These are phyloP conservation scores for Notodonta dromedarius DNA, from an alignment of 2,888 invertebrate genomes.

Conservation along the genomic window DNA sequence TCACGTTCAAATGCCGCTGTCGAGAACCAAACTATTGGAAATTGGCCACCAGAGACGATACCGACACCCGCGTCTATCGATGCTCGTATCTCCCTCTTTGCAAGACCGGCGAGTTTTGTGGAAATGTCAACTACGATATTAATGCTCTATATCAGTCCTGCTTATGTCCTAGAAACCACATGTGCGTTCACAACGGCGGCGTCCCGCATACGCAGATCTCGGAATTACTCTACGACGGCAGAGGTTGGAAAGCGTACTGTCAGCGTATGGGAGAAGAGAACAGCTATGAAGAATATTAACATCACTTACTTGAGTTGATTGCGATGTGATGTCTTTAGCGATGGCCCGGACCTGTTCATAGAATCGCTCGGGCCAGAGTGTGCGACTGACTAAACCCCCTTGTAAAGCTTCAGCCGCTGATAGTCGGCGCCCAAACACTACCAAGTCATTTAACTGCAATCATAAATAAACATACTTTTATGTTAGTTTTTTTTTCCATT, in stretches of 20 bases:
- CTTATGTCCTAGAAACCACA: conserved; percentile 84
- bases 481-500: neutral
- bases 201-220: conserved; percentile 69
- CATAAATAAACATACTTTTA: neutral
- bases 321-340: conserved; percentile 87
- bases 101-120: conserved; percentile 84
- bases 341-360: conserved; percentile 89
- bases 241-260: conserved; percentile 84
- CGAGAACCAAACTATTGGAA: conserved; percentile 81
- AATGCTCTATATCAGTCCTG: conserved; percentile 86
- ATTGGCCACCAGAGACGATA: conserved; percentile 47
- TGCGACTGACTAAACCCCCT: conserved; percentile 91
- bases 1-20: conserved; percentile 79
- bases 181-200: conserved; percentile 83
- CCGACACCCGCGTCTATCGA: conserved; percentile 54
- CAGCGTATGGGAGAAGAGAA: conserved; percentile 58
- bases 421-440: conserved; percentile 87
- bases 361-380: conserved; percentile 91
- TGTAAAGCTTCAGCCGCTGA: conserved; percentile 92
- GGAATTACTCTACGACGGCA: conserved; percentile 84
- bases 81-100: conserved; percentile 82
- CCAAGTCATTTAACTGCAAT: conserved; percentile 66
- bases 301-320: conserved; percentile 88
- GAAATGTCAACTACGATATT: conserved; percentile 83
- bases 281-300: conserved; percentile 61